Conservation (phyloP, 2,888 invertebrate species). For the Tribolium freemani region DNA sequence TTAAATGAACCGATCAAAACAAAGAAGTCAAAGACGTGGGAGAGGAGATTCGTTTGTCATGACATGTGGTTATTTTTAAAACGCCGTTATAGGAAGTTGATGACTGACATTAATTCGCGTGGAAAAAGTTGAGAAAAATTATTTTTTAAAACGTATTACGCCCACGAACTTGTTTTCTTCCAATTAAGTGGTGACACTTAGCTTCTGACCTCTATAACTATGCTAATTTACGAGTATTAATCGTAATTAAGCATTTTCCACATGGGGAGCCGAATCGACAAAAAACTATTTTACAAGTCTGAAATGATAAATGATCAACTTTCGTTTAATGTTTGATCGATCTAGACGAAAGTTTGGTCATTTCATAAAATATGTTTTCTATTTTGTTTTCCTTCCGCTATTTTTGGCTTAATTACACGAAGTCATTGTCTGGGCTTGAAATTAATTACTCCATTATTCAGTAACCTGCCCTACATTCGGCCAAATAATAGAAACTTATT, state of each 20-base stretch:
- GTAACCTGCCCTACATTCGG: not conserved
- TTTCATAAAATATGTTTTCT: too few species aligned
- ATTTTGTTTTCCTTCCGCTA: not conserved
- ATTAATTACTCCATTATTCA: not conserved
- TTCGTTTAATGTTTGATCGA: too few species aligned
- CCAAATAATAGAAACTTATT: not conserved
- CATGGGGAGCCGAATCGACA: not conserved
- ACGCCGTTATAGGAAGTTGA: conserved; percentile 1
- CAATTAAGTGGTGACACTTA: not conserved
- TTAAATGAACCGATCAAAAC: conserved; percentile 9
- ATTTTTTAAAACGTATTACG: not conserved
- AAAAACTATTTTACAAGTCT: not conserved
- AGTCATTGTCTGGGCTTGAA: not conserved
- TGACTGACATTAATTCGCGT: not conserved
- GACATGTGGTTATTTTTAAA: conserved; percentile 17
- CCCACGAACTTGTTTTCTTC: not conserved
- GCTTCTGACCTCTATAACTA: not conserved
- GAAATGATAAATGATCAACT: not conserved
- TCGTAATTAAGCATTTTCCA: not conserved
- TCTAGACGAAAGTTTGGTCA: not conserved
- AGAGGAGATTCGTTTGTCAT: conserved; percentile 9
- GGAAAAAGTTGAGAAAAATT: too few species aligned
- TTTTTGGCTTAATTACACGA: not conserved
- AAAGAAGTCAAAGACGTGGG: conserved; percentile 17
- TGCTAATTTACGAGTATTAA: not conserved